Evolutionary conservation across 1,140 invertebrate species (phyloP).

Genomic region (Epicauta chinensis): DNA sequence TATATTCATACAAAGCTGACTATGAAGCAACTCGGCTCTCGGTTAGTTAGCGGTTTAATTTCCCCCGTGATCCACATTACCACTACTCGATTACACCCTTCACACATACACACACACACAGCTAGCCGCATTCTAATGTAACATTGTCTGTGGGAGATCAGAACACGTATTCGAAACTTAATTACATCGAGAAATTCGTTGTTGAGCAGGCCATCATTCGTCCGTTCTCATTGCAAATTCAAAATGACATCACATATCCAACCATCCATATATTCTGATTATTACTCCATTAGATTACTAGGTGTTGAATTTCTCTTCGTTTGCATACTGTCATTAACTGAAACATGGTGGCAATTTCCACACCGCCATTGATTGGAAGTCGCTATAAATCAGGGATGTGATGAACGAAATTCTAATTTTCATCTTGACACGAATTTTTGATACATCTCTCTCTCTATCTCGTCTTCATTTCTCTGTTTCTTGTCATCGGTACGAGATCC

Average conservation of each 20-base stretch:
- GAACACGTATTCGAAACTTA: constrained; percentile 26
- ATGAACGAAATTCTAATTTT: no score
- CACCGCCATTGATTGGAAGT: no score
- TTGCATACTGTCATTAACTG: constrained; percentile 4
- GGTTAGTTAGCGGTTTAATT: constrained; percentile 42
- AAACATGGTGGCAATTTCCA: neutral
- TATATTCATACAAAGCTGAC: constrained; percentile 13
- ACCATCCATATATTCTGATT: constrained; percentile 6
- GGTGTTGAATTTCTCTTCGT: constrained; percentile 17
- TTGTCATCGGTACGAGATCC: no score
- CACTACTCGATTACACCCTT: constrained; percentile 19
- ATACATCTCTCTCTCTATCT: no score
- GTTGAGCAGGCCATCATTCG: neutral
- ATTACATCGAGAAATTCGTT: constrained; percentile 23
- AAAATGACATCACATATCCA: constrained; percentile 15
- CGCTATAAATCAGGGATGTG: no score
- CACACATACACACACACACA: no score
- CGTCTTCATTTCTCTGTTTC: no score
- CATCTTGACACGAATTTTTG: no score
- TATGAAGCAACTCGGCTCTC: constrained; percentile 1
- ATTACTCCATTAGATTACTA: constrained; percentile 7
- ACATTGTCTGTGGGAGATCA: neutral
- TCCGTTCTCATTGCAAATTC: constrained; percentile 4
- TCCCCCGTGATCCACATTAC: constrained; percentile 41
- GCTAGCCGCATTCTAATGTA: neutral